Conservation (phyloP, 2,113 vertebrate genomes). For the Tragelaphus buxtoni region DNA sequence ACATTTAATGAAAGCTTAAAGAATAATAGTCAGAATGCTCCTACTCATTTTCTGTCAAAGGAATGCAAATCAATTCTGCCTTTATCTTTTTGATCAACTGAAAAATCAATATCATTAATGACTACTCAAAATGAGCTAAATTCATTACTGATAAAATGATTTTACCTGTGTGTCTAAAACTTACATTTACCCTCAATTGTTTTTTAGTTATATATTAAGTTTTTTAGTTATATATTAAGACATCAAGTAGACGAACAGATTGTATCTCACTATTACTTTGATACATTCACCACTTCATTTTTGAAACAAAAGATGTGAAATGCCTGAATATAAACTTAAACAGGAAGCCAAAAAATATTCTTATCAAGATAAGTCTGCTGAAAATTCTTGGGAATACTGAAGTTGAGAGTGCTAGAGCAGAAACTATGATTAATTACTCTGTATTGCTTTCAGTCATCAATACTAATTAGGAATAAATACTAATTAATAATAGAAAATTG, state of each 20-base stretch:
- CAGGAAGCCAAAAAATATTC: background rate
- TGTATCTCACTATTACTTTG: background rate
- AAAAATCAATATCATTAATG: slow-evolving; percentile 4
- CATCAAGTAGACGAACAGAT: background rate
- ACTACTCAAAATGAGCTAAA: background rate
- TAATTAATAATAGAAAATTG: background rate
- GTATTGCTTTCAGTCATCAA: background rate
- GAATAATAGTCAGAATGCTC: background rate
- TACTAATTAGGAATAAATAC: background rate
- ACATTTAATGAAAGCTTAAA: background rate
- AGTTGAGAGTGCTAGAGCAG: background rate
- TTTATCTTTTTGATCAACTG: background rate
- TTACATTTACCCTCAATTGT: background rate
- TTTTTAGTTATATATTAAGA: no score
- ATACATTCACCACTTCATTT: background rate
- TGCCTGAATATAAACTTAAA: background rate
- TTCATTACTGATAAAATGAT: background rate
- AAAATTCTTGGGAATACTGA: background rate
- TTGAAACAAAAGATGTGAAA: background rate
- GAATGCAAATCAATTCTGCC: background rate
- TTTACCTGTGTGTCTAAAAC: background rate
- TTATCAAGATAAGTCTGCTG: background rate
- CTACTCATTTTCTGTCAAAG: background rate
- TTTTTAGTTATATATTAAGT: slow-evolving; percentile 22
- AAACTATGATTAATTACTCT: background rate